Conservation (phyloP, 2,888 invertebrate genomes). For the Axea sp. region DNA sequence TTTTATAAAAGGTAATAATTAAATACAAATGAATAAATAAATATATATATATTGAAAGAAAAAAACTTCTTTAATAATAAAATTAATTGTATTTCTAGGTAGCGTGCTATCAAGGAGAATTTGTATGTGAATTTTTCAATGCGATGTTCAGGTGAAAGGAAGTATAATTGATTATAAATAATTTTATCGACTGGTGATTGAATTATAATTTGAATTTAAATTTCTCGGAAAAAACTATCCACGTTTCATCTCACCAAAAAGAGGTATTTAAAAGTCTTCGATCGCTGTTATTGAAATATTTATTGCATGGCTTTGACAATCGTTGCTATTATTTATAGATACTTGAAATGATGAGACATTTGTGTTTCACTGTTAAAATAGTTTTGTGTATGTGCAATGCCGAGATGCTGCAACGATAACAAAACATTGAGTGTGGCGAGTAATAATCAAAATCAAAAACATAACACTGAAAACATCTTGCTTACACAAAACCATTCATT, state of each 20-base stretch:
- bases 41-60: no score
- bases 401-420: constrained; percentile 79
- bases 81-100: constrained; percentile 27
- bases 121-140: constrained; percentile 21
- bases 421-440: constrained; percentile 77
- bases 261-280: constrained; percentile 26
- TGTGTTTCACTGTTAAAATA: constrained; percentile 50
- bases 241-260: constrained; percentile 55
- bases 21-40: no score
- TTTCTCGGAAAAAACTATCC: constrained; percentile 36
- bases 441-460: constrained; percentile 72
- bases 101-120: constrained; percentile 9
- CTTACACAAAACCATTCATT: constrained; percentile 70
- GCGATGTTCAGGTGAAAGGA: constrained; percentile 36
- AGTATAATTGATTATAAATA: constrained; percentile 3
- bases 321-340: constrained; percentile 25
- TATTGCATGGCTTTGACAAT: constrained; percentile 31
- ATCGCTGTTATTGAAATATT: neutral
- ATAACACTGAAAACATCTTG: constrained; percentile 72
- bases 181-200: constrained; percentile 19
- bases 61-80: no score
- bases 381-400: constrained; percentile 77
- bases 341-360: constrained; percentile 36
- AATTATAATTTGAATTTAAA: constrained; percentile 38
- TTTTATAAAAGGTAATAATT: no score